Base-by-base conservation (phyloP, 2,888 invertebrate species). In the Anoncus sp. region DNA sequence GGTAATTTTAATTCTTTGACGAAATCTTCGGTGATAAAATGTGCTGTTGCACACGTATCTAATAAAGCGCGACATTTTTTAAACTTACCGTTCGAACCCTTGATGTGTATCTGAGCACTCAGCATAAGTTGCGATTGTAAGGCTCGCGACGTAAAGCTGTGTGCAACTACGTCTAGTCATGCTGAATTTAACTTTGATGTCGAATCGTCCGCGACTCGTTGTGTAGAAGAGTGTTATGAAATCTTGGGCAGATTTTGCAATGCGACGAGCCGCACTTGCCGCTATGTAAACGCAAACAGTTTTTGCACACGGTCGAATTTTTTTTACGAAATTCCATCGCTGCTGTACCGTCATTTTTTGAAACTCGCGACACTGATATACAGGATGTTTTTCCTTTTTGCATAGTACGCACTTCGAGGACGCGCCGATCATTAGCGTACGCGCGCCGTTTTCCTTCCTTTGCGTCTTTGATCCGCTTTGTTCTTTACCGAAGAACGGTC, bases 91-190 rank as follows among this genome's bases (percentile, higher is more conserved):
- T n/a, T n/a, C n/a, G n/a, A n/a, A n/a, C n/a, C n/a, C n/a, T n/a
- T n/a, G n/a, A n/a, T n/a, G n/a, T n/a, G n/a, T n/a, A n/a, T n/a
- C n/a, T n/a, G n/a, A n/a, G n/a, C n/a, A n/a, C n/a, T 82, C 59
- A 75, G 27, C 77, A 80, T 80, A 38, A 80, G 38, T 20, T 75
- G 82, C 14, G 82, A 76, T 51, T 53, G 78, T 2, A 20, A 31
- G 4, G 18, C n/a, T 35, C 51, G 53, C 20, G 73, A 63, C 9
- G 63, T 59, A 31, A 72, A 60, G 9, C 45, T 74, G 31, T 75
- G 47, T 12, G 51, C 60, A 16, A 27, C 31, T 47, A 60, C 38
- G 51, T 67, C 43, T 31, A 45, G 47, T 27, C 40, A 49, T 67
- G 63, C 18, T 12, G 63, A 47, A 45, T 55, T 63, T 62, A 24